Base-by-base conservation (phyloP, 1,140 invertebrate genomes). In the Sesamia nonagrioides region DNA sequence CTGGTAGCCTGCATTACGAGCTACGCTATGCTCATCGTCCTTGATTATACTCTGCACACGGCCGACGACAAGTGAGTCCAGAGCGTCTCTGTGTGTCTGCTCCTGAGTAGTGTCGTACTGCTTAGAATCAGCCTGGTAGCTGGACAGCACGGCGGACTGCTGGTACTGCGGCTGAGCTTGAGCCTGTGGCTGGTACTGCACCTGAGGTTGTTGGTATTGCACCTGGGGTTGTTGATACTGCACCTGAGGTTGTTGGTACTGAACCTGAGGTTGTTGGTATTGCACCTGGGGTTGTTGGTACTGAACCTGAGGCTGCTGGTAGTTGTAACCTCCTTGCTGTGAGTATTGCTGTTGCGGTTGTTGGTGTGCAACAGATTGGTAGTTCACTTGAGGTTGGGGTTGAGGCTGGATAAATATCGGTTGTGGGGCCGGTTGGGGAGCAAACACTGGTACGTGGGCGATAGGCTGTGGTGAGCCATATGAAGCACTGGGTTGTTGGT, bases 1-100 rank as follows among this genome's bases (percentile, higher is more conserved):
- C 18, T 84, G 68, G 72, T 93, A 93, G 63, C 91, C 93, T 5
- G 88, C 83, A 45, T 88, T 86, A 63, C 79, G 88, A 5, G 92
- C 94, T 21, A 88, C 87, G 2, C 84, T 87, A 63, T 92, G 92
- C 75, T 94, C 93, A 69, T 84, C 88, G 0, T 93, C 90, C 63
- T 86, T 93, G 33, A 95, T 89, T 9, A 94, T 90, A 42, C 89
- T 87, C 73, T 92, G 88, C 50, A 94, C 87, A 27, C 85, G 85
- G 17, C 81, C 84, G 0, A 94, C 87, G 0, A 92, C 89, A 5
- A 87, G 86, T 2, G 92, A 88, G 61, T 95, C 92, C 6, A 95
- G 81, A 18, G 89, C 88, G 6, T 92, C 88, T 11, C 82, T 79
- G 58, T 94, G 92, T 3, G 74, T 77, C 72, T 88, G 88, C 13